These are phyloP conservation scores for Moxostoma hubbsi DNA, from an alignment of 2,797 vertebrate species.

Conservation along the genomic window DNA sequence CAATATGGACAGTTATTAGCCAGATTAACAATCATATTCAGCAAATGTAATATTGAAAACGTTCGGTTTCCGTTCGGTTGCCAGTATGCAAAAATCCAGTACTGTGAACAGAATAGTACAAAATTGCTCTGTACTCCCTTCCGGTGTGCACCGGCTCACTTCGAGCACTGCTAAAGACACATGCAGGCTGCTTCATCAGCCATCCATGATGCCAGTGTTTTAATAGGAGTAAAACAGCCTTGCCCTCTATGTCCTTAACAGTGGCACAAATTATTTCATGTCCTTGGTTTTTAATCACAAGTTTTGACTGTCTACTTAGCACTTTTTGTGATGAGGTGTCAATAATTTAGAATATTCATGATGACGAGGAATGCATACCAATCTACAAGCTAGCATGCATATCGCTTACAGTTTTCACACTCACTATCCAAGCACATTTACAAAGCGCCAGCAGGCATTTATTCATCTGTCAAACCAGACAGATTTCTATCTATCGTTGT, in stretches of 20 bases:
- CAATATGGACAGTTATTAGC: too few relatives aligned
- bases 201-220: neutral
- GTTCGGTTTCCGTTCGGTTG: too few relatives aligned
- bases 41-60: too few relatives aligned
- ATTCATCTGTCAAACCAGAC: conserved; percentile 63
- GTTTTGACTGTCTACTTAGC: conserved; percentile 63
- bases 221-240: conserved; percentile 47
- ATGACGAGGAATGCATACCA: conserved; percentile 57
- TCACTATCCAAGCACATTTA: conserved; percentile 60
- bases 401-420: conserved; percentile 57
- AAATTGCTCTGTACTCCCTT: too few relatives aligned
- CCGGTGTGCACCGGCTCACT: too few relatives aligned
- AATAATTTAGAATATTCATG: conserved; percentile 69
- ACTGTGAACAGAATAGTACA: too few relatives aligned
- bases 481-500: conserved; percentile 56
- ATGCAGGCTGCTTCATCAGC: neutral
- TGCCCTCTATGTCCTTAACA: conserved; percentile 51
- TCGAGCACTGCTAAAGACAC: too few relatives aligned
- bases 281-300: conserved; percentile 67
- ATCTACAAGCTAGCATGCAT: conserved; percentile 43
- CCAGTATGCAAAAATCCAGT: too few relatives aligned
- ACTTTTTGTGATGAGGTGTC: conserved; percentile 66
- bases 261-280: conserved; percentile 55
- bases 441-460: conserved; percentile 62
- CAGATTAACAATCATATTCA: too few relatives aligned